Conservation (phyloP, 2,888 invertebrate species). For the Drosophila austrosaltans region DNA sequence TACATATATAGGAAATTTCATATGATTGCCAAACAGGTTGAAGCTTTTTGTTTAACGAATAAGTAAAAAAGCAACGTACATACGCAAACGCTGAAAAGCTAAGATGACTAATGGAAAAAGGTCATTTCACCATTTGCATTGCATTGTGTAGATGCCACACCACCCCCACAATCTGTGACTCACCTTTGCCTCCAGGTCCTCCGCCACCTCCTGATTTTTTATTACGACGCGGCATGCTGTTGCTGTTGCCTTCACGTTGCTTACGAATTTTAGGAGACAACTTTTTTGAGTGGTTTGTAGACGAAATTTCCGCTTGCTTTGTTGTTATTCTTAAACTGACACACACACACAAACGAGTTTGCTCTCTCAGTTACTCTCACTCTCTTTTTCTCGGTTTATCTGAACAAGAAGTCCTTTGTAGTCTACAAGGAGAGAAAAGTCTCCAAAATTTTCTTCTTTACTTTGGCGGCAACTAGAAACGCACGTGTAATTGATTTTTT, state of each 20-base stretch:
- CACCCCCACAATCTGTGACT: constrained; percentile 52
- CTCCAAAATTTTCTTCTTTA: constrained; percentile 30
- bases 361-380: constrained; percentile 27
- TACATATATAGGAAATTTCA: constrained; percentile 43
- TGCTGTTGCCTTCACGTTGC: constrained; percentile 43
- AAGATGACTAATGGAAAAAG: constrained; percentile 62
- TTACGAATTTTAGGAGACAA: constrained; percentile 43
- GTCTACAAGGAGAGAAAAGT: constrained; percentile 55
- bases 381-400: constrained; percentile 19
- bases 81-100: constrained; percentile 11
- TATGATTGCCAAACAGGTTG: constrained; percentile 73
- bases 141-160: not conserved
- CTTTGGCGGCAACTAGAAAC: constrained; percentile 71
- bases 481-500: constrained; percentile 67
- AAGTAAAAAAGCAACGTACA: constrained; percentile 31
- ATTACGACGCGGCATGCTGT: constrained; percentile 82
- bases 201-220: constrained; percentile 66
- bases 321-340: constrained; percentile 31
- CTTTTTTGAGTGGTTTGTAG: constrained; percentile 26
- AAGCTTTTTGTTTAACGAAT: constrained; percentile 55
- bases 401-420: constrained; percentile 62
- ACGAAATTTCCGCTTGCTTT: constrained; percentile 8
- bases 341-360: not conserved
- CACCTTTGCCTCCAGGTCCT: constrained; percentile 81
- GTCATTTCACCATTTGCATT: constrained; percentile 47